Base-by-base conservation (phyloP, 2,888 invertebrate species). In the Neoascia interrupta region DNA sequence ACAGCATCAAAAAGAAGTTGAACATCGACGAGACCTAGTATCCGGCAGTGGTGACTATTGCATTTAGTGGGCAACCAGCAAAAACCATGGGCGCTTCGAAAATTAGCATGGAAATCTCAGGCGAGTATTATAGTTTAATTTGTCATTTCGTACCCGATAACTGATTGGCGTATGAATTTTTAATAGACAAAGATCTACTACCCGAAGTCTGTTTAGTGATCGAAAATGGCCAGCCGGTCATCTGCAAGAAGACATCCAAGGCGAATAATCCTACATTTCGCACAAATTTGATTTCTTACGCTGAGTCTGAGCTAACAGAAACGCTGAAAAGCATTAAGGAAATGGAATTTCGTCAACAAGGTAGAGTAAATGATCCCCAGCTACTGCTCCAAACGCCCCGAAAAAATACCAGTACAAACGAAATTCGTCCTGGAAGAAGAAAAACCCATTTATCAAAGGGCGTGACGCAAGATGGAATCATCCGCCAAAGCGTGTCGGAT, bases 311-410 rank as follows among this genome's bases (percentile, higher is more conserved):
- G 28, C 16, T 39, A 26, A 15, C 37, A 13, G 49, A 49, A 11
- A 26, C 26, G 13, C 39, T 61, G 18, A 49, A 39, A 47, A 53
- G 23, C 13, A 63, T 63, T 6, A n/a, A 26, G n/a, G n/a, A n/a
- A n/a, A n/a, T n/a, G n/a, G n/a, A n/a, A n/a, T n/a, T n/a, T n/a
- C n/a, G n/a, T n/a, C n/a, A 3, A 13, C 0, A 8, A 60, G 11
- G 47, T 60, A 1, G 36, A 45, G 36, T 36, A 60, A 5, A 61
- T 28, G 23, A 61, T 61, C 28, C 45, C 18, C n/a, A 8, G 49
- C 26, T 69, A 76, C 88, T 87, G 70, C 81, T 88, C 0, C 86
- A 88, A 68, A 37, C 19, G 34, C 11, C 34, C 23, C 23, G 53
- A 64, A 51, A 49, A 11, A 47, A 49, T 23, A 2, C 39, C 51